Evolutionary conservation across 92 coral and sea anemone species (phyloP), one percentile per base, ranked within the genome.

Genomic region (Plumapathes pennacea): DNA sequence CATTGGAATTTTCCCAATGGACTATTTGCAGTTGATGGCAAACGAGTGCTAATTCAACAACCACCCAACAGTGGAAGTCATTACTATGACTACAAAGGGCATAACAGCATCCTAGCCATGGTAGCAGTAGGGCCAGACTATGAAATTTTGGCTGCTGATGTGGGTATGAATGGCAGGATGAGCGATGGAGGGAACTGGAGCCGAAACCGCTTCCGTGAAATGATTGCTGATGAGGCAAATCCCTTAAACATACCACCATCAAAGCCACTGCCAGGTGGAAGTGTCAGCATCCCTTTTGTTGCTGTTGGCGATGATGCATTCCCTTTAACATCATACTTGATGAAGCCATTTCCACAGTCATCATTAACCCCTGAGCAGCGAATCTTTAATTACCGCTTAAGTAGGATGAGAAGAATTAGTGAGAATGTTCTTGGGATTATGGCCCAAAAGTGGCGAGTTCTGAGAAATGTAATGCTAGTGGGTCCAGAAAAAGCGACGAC

Each of bases 361-460:
- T 23, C 66, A 0, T 27, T 56, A 37, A 26, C 66, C 6, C 20
- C 38, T 33, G 66, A 69, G 51, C 75, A 67, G 42, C 39, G 46
- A 27, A 29, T 54, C 23, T 67, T 38, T 51, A 64, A 50, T 51
- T 64, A 67, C 33, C 31, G 64, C 17, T 38, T 67, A 15, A 67
- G 74, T n/a, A 66, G 81, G 36, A 74, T 74, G 74, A 55, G 77
- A n/a, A 25, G 77, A 25, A 69, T 69, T 19, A 55, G 56, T 57
- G 77, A 69, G 34, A 69, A 54, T 52, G 63, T 54, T 26, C 70
- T 72, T 18, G 80, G 80, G 21, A 72, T 72, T 27, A 51, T 72
- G 52, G 80, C 80, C 6, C 69, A 72, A 45, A 43, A 57, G 38
- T 62, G 64, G 81, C 52, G 71, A 73, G 64, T 73, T 25, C 43